These are phyloP conservation scores for Stylophora pistillata DNA, from an alignment of 64 coral and sea anemone species.

Conservation along the genomic window DNA sequence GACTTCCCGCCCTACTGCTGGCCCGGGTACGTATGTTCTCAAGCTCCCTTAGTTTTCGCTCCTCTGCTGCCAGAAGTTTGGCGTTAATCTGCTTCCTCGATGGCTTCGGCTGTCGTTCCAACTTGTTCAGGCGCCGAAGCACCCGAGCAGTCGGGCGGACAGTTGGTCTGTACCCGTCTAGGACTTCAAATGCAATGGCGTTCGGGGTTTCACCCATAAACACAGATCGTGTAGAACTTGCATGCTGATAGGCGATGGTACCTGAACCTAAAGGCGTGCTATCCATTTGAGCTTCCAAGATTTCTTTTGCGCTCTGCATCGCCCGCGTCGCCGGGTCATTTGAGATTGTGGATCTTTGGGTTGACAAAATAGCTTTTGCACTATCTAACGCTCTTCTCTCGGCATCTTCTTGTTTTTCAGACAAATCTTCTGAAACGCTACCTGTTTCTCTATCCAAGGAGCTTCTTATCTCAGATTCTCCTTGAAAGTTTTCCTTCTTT, in stretches of 20 bases:
- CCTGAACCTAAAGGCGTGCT: neutral
- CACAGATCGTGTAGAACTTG: neutral
- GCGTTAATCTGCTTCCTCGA: neutral
- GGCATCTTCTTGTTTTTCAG: neutral
- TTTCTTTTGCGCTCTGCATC: neutral
- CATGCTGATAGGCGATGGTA: neutral
- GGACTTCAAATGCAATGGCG: slow-evolving; percentile 2
- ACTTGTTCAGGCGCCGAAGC: neutral
- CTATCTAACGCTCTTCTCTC: neutral
- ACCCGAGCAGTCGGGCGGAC: neutral
- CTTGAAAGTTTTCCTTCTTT: neutral
- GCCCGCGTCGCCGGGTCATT: neutral
- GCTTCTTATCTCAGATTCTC: neutral
- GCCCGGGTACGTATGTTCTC: neutral
- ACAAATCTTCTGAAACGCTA: neutral
- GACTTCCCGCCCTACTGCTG: neutral
- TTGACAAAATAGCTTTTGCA: neutral
- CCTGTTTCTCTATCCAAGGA: neutral
- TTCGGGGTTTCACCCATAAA: neutral
- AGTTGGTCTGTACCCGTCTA: neutral
- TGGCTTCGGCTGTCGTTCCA: neutral
- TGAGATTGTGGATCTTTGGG: neutral
- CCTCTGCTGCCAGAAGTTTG: neutral
- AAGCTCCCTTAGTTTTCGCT: neutral
- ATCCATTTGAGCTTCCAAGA: neutral